Evolutionary conservation across 1,140 invertebrate genomes (phyloP), one percentile per base, ranked within the genome.

Genomic region (Camponotus floridanus): DNA sequence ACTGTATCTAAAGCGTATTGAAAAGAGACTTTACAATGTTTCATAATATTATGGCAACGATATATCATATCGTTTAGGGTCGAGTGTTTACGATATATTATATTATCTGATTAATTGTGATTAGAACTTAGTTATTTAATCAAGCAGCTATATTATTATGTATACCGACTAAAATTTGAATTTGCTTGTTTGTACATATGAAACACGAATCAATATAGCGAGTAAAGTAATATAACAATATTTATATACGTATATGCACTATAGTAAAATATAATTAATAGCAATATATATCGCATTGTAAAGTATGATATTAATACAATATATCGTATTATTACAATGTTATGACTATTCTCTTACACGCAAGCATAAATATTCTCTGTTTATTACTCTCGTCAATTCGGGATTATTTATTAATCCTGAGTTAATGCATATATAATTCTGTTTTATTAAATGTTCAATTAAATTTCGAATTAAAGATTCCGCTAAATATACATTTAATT

Each of bases 221-320:
- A 18, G 61, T 48, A 39, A 83, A 74, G 31, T 74, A 15, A 51
- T 39, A 33, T 7, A 70, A 73, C 57, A 61, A 61, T 71, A 59
- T 83, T 83, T 74, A 71, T 74, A 83, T 33, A 26, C 48, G 48
- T 42, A 36, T 6, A 3, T 31, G 18, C 33, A 18, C 33, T 59
- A 42, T 45, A 78, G 51, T 78, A 73, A 81, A 45, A 13, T 80
- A 81, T 59, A 71, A 45, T 74, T 83, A 74, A 45, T 83, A 45
- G 68, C 48, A 74, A 74, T 73, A 48, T 45, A 42, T 59, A 59
- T 61, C 18, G 15, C 71, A 71, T 71, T 59, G 8, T 59, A 73
- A 73, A 45, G n/a, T 80, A 81, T 59, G 45, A 45, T 74, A 45
- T 74, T 83, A 74, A 45, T 83, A 55, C 36, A 74, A 74, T 73